Evolutionary conservation across 2,797 vertebrate genomes (phyloP).

Genomic region (Phyllotis vaccarum): DNA sequence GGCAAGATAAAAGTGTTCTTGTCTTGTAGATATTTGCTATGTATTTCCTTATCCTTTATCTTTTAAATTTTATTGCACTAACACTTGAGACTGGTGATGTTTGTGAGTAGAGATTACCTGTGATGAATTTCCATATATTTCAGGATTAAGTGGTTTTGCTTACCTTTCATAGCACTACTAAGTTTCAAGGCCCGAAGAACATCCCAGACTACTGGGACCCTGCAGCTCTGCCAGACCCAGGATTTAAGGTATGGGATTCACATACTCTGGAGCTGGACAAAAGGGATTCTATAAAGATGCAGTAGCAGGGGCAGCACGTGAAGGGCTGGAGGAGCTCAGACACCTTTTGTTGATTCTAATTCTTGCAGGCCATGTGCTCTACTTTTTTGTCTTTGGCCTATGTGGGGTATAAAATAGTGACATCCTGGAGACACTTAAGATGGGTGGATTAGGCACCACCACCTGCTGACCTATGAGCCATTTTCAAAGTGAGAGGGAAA

Average conservation of each 20-base stretch:
- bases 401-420: background rate
- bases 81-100: background rate
- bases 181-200: constrained; percentile 70
- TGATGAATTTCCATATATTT: background rate
- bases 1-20: background rate
- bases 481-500: background rate
- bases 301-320: background rate
- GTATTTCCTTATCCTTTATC: background rate
- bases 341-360: background rate
- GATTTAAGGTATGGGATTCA: constrained; percentile 90
- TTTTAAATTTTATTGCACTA: background rate
- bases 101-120: background rate
- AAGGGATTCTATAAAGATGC: background rate
- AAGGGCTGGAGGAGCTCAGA: background rate
- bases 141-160: constrained; percentile 56
- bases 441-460: background rate
- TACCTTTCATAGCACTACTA: constrained; percentile 79
- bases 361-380: background rate
- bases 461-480: background rate
- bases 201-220: constrained; percentile 94
- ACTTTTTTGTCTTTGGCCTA: background rate
- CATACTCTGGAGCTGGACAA: background rate
- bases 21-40: background rate
- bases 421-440: background rate
- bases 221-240: constrained; percentile 88